Conservation (phyloP, 2,888 invertebrate genomes). For the Perdita meconis region DNA sequence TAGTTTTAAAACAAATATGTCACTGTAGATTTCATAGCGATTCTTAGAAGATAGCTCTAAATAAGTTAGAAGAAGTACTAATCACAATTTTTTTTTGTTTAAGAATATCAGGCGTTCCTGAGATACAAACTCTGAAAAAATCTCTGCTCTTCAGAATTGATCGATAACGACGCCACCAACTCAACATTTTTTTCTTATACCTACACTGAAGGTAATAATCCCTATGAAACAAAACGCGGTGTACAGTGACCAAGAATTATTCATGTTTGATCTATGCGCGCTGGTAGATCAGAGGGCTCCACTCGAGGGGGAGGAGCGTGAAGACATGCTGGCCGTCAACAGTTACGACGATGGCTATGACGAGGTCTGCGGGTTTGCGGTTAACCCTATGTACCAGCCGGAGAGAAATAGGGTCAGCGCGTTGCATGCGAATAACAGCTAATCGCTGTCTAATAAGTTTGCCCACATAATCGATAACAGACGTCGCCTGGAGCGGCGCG, state of each 20-base stretch:
- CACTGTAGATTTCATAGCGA: no score
- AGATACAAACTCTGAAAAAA: no score
- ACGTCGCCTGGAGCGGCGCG: constrained; percentile 54
- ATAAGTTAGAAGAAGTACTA: no score
- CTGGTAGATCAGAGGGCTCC: constrained; percentile 28
- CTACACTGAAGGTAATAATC: neutral
- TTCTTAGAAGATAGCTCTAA: no score
- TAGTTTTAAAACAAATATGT: no score
- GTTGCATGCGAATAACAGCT: constrained; percentile 74
- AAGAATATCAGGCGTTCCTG: no score
- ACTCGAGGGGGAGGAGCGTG: constrained; percentile 3
- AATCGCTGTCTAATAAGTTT: constrained; percentile 75
- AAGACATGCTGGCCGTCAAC: constrained; percentile 61
- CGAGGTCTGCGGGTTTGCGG: constrained; percentile 76
- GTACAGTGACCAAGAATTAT: neutral
- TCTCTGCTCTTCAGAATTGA: no score
- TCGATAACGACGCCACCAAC: no score
- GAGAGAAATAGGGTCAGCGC: constrained; percentile 72
- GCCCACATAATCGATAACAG: constrained; percentile 73
- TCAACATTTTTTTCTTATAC: no score
- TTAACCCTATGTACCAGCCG: constrained; percentile 67
- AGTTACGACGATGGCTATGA: constrained; percentile 64
- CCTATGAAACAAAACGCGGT: neutral
- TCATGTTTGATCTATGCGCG: constrained; percentile 42
- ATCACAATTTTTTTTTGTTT: no score